Base-by-base conservation (phyloP, 2,888 invertebrate species). In the Napeogenes sylphis region DNA sequence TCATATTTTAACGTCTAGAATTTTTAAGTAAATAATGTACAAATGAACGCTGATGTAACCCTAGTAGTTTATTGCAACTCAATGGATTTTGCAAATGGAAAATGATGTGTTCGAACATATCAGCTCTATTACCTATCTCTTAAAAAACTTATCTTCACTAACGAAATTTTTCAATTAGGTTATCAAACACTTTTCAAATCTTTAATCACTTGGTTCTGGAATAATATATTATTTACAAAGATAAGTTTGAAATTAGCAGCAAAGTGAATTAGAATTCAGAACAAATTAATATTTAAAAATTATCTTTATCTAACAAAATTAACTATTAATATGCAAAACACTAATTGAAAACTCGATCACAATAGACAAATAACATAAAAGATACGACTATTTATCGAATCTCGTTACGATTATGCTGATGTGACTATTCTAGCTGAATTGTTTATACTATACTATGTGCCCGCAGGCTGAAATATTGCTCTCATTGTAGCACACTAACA, bases 401-500 rank as follows among this genome's bases (percentile, higher is more conserved):
- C 42, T 53, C 59, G 56, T 67, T 64, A 65, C 58, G 59, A 72
- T 74, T 72, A 71, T 66, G 71, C 69, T 77, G 74, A 82, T 79
- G 77, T 72, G 73, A 68, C 73, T 69, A 81, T 80, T 79, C 81
- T 75, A 75, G 71, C 68, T 65, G 68, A 69, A 69, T 70, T 72
- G 71, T 70, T 78, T 73, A 72, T 71, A 65, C 70, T 68, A 70
- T 70, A 73, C 73, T 74, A 73, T 72, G 71, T 70, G 51, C 70
- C 78, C 78, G 62, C 75, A 70, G 70, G 72, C 78, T 85, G 83
- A 87, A 83, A 80, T 83, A 87, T 83, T 54, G 76, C 74, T 71
- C 78, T 84, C 87, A 87, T 87, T 87, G 86, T 85, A 80, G 79
- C 77, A 74, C 78, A 81, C 85, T 85, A 84, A 85, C 85, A 84